A percentile compares a stretch with the other conserved stretches of the same genome.
Conservation (phyloP, 2,113 vertebrate species). For the Eublepharis macularius region DNA sequence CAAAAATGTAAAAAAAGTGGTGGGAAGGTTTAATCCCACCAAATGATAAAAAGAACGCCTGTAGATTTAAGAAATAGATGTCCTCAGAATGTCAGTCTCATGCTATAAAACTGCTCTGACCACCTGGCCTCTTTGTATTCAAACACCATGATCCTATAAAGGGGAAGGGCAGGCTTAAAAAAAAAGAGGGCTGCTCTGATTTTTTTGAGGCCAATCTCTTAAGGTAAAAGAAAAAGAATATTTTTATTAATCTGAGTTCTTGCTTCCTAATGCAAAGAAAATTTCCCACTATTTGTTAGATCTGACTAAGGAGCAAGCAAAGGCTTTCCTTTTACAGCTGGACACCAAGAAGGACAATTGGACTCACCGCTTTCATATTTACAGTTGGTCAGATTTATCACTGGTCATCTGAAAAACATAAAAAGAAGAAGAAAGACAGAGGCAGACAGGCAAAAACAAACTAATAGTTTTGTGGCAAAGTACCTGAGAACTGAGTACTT, state of each 20-base stretch:
- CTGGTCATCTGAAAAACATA: conserved; percentile 76
- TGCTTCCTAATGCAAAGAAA: accelerated
- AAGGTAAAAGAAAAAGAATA: accelerated
- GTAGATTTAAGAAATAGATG: neutral
- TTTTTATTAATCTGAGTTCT: neutral
- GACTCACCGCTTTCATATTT: conserved; percentile 73
- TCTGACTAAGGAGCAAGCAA: accelerated
- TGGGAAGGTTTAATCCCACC: no score
- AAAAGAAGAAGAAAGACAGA: conserved; percentile 67
- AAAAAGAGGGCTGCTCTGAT: neutral
- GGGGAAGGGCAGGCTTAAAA: neutral
- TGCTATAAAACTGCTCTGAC: neutral
- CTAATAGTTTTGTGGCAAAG: neutral
- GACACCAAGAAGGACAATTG: neutral
- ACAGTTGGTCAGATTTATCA: conserved; percentile 73
- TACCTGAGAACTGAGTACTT: neutral
- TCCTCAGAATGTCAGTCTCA: neutral
- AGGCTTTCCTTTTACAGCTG: neutral
- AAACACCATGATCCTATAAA: neutral
- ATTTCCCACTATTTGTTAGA: neutral
- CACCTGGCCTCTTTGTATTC: neutral
- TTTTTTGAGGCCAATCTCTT: neutral
- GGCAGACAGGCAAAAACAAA: conserved; percentile 33
- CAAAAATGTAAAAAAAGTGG: no score
- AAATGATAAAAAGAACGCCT: no score